Conservation (phyloP, 2,113 vertebrate genomes). For the Nesoenas mayeri region DNA sequence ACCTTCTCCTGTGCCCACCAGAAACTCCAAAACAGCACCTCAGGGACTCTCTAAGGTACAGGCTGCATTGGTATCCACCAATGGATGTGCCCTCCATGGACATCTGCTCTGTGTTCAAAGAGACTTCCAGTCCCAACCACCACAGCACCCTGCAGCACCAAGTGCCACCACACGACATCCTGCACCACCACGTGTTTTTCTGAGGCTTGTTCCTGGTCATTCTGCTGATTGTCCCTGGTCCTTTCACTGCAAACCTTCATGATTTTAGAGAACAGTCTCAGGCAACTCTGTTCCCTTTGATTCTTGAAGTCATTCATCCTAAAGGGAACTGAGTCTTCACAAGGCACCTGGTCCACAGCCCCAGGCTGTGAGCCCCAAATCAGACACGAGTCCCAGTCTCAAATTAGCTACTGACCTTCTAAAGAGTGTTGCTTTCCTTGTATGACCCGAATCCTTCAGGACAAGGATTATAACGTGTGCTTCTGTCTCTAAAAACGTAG, state of each 20-base stretch:
- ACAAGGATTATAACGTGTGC: background rate
- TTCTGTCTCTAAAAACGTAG: background rate
- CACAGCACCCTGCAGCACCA: background rate
- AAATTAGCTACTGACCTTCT: background rate
- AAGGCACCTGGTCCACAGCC: background rate
- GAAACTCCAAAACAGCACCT: background rate
- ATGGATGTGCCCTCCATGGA: background rate
- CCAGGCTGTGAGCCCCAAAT: background rate
- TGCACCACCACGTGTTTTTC: fast-evolving
- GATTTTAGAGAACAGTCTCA: background rate
- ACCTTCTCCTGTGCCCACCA: background rate
- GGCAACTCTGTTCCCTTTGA: background rate
- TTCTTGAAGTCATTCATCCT: background rate
- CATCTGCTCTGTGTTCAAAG: background rate
- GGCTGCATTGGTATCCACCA: background rate
- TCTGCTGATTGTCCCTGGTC: background rate
- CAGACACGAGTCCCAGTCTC: background rate
- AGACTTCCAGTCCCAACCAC: background rate
- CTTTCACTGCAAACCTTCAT: background rate
- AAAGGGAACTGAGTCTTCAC: background rate
- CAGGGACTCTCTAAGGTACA: background rate
- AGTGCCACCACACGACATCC: background rate
- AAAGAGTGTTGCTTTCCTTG: background rate
- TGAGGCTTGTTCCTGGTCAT: background rate
- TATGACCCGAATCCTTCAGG: background rate